Conservation (phyloP, 1,140 invertebrate species). For the Andricus grossulariae region DNA sequence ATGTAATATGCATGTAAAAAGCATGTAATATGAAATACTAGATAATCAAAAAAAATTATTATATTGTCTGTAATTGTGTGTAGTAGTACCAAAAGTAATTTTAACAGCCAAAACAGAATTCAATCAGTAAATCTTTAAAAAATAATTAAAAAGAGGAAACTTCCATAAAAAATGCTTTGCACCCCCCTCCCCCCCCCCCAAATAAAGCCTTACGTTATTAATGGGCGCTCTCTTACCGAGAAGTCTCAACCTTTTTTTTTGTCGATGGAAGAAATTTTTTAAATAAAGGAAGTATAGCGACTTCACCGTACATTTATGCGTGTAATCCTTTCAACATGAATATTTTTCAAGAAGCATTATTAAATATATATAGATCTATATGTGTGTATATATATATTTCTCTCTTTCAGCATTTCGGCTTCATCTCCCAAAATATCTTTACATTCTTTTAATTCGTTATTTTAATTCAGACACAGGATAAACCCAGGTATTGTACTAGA, state of each 20-base stretch:
- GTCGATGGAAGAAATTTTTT: not conserved
- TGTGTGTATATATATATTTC: constrained; percentile 37
- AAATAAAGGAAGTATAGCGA: not conserved
- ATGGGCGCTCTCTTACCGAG: too few species aligned
- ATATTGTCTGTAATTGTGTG: too few species aligned
- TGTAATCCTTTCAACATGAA: constrained; percentile 18
- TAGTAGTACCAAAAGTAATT: too few species aligned
- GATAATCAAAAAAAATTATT: too few species aligned
- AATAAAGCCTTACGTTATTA: too few species aligned
- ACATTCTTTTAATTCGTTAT: constrained; percentile 31
- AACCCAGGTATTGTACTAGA: constrained; percentile 19
- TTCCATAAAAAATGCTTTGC: too few species aligned
- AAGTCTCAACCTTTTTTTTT: not conserved
- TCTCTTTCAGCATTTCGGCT: constrained; percentile 40
- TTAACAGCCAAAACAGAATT: too few species aligned
- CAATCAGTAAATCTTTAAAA: too few species aligned
- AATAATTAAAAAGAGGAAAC: too few species aligned
- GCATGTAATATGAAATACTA: too few species aligned
- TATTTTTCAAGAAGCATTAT: constrained; percentile 37
- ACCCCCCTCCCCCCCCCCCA: too few species aligned
- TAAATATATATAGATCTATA: constrained; percentile 48
- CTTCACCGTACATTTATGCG: constrained; percentile 12
- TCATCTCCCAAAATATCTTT: constrained; percentile 37
- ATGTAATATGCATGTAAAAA: too few species aligned
- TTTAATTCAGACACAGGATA: constrained; percentile 7